Evolutionary conservation across 2,797 vertebrate genomes (phyloP).

Genomic region (Phrynocephalus guinanensis): DNA sequence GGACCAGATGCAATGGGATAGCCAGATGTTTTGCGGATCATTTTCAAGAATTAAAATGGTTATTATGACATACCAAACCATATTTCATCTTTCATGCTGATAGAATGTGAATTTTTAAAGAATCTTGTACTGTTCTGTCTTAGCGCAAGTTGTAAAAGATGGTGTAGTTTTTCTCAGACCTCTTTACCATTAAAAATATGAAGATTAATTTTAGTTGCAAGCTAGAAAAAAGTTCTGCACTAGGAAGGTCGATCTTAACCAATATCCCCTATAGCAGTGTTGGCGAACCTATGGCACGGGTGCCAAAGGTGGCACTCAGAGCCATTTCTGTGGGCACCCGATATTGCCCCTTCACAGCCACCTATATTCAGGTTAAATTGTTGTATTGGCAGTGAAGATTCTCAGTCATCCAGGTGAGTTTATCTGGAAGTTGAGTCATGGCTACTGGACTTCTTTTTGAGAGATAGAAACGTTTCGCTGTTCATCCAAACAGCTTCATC

Average conservation of each 20-base stretch:
- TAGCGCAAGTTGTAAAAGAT: neutral
- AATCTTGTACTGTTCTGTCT: fast-evolving
- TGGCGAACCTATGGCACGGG: no score
- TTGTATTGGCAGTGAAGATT: no score
- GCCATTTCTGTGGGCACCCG: no score
- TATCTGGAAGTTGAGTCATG: no score
- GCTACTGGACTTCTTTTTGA: no score
- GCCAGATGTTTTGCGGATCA: neutral
- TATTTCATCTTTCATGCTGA: neutral
- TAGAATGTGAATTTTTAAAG: neutral
- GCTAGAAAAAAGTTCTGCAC: neutral
- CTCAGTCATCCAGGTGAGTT: no score
- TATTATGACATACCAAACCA: neutral
- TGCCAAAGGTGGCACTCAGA: no score
- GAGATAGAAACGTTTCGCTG: no score
- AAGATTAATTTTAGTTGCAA: neutral
- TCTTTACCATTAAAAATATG: neutral
- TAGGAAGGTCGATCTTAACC: neutral
- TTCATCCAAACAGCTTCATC: no score
- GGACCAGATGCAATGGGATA: constrained; percentile 43
- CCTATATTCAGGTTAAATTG: no score
- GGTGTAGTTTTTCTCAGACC: neutral
- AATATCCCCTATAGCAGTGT: no score
- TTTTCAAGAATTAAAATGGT: constrained; percentile 11
- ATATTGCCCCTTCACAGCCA: no score